Percentiles rank a stretch among this genome's conserved stretches.
Evolutionary conservation across 2,888 invertebrate genomes (phyloP).

Genomic region (Eumerus sabulonum): DNA sequence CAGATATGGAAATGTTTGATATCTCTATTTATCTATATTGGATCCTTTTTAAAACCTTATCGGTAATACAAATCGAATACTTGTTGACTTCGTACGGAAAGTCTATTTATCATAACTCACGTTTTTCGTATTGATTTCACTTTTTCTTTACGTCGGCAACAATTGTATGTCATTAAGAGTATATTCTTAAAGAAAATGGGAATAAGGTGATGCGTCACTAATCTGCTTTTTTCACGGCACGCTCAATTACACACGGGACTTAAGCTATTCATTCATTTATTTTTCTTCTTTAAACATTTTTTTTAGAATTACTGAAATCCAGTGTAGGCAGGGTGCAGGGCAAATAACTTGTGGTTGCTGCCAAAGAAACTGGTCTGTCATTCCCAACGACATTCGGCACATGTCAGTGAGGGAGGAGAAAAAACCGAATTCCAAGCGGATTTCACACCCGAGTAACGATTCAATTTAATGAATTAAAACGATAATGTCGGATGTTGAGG

Average conservation of each 20-base stretch:
- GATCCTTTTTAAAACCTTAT: neutral
- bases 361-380: slow-evolving; percentile 8
- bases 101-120: no score
- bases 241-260: slow-evolving; percentile 1
- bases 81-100: no score
- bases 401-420: neutral
- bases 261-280: slow-evolving; percentile 3
- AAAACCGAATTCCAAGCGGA: neutral
- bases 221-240: neutral
- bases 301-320: no score
- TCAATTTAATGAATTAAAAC: slow-evolving; percentile 17
- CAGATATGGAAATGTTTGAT: no score
- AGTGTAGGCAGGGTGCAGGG: slow-evolving; percentile 22
- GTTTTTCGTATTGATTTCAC: no score
- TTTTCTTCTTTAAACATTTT: no score
- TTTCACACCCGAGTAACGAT: slow-evolving; percentile 12
- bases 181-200: no score
- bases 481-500: slow-evolving; percentile 78
- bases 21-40: no score
- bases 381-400: slow-evolving; percentile 23
- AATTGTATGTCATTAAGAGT: no score
- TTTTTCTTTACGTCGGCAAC: no score
- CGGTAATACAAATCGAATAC: no score
- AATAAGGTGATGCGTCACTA: slow-evolving; percentile 1
- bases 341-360: slow-evolving; percentile 25